phyloP scores from a whole-genome alignment of 1,140 invertebrate species.

The Zaprionus nigranus region DNA sequence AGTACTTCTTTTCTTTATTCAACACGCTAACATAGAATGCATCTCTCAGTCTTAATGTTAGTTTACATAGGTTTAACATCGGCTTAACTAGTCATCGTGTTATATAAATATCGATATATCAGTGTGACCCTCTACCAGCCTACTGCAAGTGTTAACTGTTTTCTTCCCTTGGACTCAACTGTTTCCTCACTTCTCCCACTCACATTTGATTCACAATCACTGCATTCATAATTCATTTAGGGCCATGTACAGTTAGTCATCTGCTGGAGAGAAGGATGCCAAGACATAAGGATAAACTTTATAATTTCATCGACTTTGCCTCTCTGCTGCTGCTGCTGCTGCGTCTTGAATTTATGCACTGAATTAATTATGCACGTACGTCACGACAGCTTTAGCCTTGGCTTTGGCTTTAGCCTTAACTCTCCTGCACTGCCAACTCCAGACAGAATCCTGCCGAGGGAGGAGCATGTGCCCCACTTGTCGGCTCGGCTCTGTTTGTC shows the following conservation, averaged over 20 bases:
- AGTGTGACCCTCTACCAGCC: no score
- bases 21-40: no score
- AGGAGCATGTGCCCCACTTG: conserved; percentile 1
- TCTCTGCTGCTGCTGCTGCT: conserved; percentile 36
- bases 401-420: conserved; percentile 27
- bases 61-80: no score
- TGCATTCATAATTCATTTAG: conserved; percentile 70
- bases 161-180: background rate
- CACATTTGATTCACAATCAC: conserved; percentile 34
- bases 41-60: no score
- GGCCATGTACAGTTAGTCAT: conserved; percentile 46
- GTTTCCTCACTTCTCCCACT: background rate
- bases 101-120: no score
- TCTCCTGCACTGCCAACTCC: background rate
- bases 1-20: no score
- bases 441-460: conserved; percentile 19
- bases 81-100: no score
- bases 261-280: conserved; percentile 27
- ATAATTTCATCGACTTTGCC: conserved; percentile 77
- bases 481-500: conserved; percentile 50
- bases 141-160: no score
- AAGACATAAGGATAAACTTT: conserved; percentile 73
- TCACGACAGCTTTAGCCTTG: conserved; percentile 30
- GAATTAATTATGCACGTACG: conserved; percentile 83
- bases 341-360: conserved; percentile 80